Conservation (phyloP, 2,797 vertebrate genomes). For the Clamator glandarius region DNA sequence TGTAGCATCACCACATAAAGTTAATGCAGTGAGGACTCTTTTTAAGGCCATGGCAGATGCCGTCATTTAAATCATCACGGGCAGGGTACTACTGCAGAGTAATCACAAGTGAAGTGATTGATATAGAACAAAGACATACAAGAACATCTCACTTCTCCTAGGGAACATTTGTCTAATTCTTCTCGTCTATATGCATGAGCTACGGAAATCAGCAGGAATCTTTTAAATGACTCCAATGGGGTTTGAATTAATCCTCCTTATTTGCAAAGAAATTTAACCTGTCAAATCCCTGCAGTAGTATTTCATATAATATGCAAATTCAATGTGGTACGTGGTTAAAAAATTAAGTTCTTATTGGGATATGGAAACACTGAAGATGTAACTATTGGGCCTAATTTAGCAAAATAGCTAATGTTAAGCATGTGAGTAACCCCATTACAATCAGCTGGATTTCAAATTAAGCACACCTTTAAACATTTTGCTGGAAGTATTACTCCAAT, state of each 20-base stretch:
- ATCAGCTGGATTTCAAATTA: background rate
- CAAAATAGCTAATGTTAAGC: background rate
- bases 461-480: background rate
- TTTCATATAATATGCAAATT: background rate
- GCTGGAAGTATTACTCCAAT: background rate
- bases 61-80: background rate
- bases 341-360: background rate
- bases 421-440: background rate
- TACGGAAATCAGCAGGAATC: background rate
- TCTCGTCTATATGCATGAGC: background rate
- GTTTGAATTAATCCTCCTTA: slow-evolving; percentile 18
- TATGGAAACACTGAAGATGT: background rate
- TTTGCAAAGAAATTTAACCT: slow-evolving; percentile 1
- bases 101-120: background rate
- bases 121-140: background rate
- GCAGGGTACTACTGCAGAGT: background rate
- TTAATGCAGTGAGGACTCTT: background rate
- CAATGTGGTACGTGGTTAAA: background rate
- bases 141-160: background rate
- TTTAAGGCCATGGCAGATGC: background rate
- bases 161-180: background rate
- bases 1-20: background rate
- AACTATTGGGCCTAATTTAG: background rate
- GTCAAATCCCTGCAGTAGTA: background rate
- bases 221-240: background rate